Percentiles rank a stretch among this genome's conserved stretches.
phyloP scores from a whole-genome alignment of 2,797 vertebrate species.

The Euphonia xanthogaster region DNA sequence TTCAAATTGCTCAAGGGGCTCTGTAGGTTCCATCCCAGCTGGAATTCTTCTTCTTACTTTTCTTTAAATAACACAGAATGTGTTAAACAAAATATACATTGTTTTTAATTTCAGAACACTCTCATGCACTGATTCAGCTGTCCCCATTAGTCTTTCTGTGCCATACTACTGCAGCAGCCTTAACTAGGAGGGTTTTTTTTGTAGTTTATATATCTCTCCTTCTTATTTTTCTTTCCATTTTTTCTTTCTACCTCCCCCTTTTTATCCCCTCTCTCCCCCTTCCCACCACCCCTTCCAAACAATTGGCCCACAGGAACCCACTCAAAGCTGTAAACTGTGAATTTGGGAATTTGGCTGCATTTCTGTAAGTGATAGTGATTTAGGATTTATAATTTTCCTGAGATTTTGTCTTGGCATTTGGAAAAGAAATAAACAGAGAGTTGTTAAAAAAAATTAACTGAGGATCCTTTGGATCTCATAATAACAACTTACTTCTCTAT shows the following conservation, averaged over 20 bases:
- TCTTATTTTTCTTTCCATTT: neutral
- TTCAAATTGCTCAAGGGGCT: slow-evolving; percentile 20
- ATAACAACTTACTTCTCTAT: neutral
- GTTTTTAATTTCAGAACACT: slow-evolving; percentile 4
- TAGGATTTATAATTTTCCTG: neutral
- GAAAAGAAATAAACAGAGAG: neutral
- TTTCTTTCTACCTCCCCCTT: neutral
- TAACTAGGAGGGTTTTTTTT: neutral
- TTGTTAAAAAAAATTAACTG: neutral
- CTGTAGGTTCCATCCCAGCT: neutral
- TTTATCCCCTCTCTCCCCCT: neutral
- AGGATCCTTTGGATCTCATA: neutral
- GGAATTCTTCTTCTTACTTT: neutral
- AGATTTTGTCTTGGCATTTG: neutral
- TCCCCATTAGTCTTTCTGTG: neutral
- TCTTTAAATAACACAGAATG: neutral
- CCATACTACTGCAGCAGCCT: neutral
- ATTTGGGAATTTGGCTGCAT: neutral
- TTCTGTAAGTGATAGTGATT: neutral
- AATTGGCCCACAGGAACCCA: neutral
- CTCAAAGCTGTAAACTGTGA: neutral
- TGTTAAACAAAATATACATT: neutral
- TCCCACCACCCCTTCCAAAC: accelerated
- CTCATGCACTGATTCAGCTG: neutral
- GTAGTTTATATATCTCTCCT: neutral